phyloP scores from a whole-genome alignment of 2,888 invertebrate genomes.

The Euzophera pinguis region DNA sequence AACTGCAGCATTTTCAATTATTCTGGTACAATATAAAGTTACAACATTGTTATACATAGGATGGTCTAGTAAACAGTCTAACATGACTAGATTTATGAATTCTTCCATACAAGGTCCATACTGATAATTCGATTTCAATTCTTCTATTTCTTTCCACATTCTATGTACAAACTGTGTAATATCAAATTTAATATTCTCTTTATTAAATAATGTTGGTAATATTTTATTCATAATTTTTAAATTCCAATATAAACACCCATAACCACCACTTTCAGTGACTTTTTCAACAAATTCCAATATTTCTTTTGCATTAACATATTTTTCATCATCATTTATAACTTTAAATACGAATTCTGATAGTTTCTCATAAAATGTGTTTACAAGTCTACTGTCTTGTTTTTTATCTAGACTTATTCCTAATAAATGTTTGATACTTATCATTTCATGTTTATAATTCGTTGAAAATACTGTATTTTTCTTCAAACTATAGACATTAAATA shows the following conservation, averaged over 20 bases:
- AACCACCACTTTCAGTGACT: slow-evolving; percentile 66
- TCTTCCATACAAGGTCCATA: slow-evolving; percentile 61
- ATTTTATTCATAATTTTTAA: slow-evolving; percentile 53
- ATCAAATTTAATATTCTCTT: slow-evolving; percentile 37
- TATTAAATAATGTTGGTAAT: slow-evolving; percentile 32
- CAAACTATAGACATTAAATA: slow-evolving; percentile 42
- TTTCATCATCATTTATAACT: slow-evolving; percentile 23
- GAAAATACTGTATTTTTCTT: slow-evolving; percentile 29
- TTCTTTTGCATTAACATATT: slow-evolving; percentile 19
- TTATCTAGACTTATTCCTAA: slow-evolving; percentile 29
- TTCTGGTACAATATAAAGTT: slow-evolving; percentile 49
- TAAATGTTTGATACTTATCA: slow-evolving; percentile 36
- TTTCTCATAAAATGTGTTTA: slow-evolving; percentile 57
- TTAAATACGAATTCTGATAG: slow-evolving; percentile 47
- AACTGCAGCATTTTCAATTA: slow-evolving; percentile 56
- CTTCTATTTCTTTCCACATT: slow-evolving; percentile 68
- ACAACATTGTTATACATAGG: slow-evolving; percentile 50
- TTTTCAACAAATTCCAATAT: slow-evolving; percentile 47
- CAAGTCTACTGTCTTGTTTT: slow-evolving; percentile 49
- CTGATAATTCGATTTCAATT: slow-evolving; percentile 64
- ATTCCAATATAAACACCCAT: slow-evolving; percentile 64
- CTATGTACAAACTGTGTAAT: slow-evolving; percentile 46
- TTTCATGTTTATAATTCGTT: slow-evolving; percentile 38
- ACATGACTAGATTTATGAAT: slow-evolving; percentile 55
- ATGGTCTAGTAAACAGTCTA: slow-evolving; percentile 40